phyloP scores from a whole-genome alignment of 2,113 vertebrate genomes.

The Hemiprocne comata region DNA sequence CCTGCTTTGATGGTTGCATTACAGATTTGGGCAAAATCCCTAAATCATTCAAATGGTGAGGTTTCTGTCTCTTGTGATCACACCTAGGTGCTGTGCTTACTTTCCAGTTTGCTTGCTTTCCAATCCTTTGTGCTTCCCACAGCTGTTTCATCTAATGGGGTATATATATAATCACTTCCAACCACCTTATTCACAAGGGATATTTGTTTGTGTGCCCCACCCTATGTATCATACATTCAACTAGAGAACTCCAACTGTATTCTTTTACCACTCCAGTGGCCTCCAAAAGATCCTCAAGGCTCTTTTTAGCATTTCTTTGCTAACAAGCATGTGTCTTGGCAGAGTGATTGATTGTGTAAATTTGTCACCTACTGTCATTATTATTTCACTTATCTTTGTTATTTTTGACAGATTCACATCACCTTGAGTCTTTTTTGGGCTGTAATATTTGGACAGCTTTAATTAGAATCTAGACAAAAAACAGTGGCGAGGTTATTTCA shows the following conservation, averaged over 20 bases:
- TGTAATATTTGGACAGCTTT: neutral
- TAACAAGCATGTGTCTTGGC: neutral
- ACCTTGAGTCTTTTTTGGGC: neutral
- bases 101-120: neutral
- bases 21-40: neutral
- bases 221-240: neutral
- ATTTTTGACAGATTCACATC: neutral
- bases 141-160: slow-evolving; percentile 1
- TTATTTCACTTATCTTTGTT: neutral
- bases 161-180: neutral
- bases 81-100: neutral
- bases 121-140: neutral
- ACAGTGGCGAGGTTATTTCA: neutral
- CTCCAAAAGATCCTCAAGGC: neutral
- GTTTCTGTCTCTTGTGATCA: neutral
- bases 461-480: neutral
- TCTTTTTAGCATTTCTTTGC: neutral
- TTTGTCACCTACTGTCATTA: neutral
- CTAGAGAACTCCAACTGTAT: neutral
- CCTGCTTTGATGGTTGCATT: neutral
- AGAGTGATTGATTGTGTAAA: neutral
- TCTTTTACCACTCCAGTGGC: neutral
- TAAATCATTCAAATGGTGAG: neutral
- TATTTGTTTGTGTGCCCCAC: neutral
- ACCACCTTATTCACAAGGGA: neutral